These are phyloP conservation scores for Pitangus sulphuratus DNA, from an alignment of 2,797 vertebrate species.

Conservation along the genomic window DNA sequence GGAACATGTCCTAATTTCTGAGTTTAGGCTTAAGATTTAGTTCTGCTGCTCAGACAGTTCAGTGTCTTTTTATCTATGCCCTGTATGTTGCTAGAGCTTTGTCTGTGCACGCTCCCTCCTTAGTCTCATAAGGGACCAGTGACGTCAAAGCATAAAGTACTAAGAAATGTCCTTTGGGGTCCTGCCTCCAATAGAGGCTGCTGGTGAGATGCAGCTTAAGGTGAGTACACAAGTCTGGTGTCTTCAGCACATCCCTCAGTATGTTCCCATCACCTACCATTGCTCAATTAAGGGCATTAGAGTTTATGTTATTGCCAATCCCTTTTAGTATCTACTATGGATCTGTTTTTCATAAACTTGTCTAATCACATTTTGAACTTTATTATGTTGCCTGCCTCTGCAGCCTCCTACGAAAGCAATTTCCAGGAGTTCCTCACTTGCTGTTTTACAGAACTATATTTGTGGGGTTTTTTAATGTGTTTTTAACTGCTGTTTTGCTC, in stretches of 20 bases:
- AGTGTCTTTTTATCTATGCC: not conserved
- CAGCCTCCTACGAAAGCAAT: not conserved
- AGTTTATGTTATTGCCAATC: not conserved
- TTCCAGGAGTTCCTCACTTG: not conserved
- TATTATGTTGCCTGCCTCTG: not conserved
- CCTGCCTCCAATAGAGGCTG: not conserved
- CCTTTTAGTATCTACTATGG: not conserved
- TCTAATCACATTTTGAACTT: not conserved
- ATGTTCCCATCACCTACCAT: not conserved
- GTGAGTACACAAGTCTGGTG: not conserved
- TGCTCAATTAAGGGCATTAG: not conserved
- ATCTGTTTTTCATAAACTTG: not conserved
- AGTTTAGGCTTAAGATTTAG: not conserved
- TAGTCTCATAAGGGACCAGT: not conserved
- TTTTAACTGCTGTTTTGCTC: not conserved
- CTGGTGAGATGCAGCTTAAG: not conserved
- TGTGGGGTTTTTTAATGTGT: not conserved
- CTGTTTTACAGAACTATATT: not conserved
- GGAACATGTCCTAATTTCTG: not conserved
- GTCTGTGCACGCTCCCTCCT: not conserved
- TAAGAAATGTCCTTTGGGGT: not conserved
- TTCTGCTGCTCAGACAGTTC: not conserved
- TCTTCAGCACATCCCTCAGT: not conserved
- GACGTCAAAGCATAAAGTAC: not conserved
- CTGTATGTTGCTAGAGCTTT: not conserved